phyloP scores from a whole-genome alignment of 2,888 invertebrate species.

The Pelosia muscerda region DNA sequence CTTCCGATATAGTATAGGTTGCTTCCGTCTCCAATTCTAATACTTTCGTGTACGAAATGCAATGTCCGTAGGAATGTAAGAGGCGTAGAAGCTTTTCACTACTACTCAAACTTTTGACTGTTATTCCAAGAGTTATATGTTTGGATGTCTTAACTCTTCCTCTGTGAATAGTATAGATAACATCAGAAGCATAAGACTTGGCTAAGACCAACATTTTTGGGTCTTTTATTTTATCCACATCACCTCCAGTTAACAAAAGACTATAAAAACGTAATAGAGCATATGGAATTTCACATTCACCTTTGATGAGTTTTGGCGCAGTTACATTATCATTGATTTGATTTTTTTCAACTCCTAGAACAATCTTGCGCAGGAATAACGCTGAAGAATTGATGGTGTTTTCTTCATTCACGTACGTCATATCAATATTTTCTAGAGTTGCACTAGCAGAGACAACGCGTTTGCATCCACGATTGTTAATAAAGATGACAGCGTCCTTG shows the following conservation, averaged over 20 bases:
- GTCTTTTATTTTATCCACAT: no score
- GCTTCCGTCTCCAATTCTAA: constrained; percentile 7
- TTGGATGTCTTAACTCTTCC: no score
- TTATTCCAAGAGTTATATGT: background rate
- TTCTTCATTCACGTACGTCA: constrained; percentile 33
- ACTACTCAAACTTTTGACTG: background rate
- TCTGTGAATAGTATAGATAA: background rate
- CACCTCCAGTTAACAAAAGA: no score
- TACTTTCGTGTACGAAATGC: constrained; percentile 4
- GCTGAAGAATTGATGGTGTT: constrained; percentile 18
- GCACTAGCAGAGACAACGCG: constrained; percentile 33
- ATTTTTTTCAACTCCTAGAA: constrained; percentile 31
- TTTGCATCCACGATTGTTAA: constrained; percentile 24
- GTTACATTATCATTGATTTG: constrained; percentile 26
- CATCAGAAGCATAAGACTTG: background rate
- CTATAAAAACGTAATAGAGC: background rate
- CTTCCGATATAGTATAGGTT: constrained; percentile 8
- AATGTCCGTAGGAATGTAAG: constrained; percentile 5
- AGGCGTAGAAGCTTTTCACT: background rate
- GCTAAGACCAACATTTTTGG: no score
- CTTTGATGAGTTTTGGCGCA: constrained; percentile 27
- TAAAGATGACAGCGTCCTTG: constrained; percentile 9
- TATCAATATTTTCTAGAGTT: constrained; percentile 37
- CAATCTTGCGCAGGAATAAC: constrained; percentile 33
- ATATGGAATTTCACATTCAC: constrained; percentile 30